Evolutionary conservation across 2,113 vertebrate genomes (phyloP).

Genomic region (Syngnathus scovelli): DNA sequence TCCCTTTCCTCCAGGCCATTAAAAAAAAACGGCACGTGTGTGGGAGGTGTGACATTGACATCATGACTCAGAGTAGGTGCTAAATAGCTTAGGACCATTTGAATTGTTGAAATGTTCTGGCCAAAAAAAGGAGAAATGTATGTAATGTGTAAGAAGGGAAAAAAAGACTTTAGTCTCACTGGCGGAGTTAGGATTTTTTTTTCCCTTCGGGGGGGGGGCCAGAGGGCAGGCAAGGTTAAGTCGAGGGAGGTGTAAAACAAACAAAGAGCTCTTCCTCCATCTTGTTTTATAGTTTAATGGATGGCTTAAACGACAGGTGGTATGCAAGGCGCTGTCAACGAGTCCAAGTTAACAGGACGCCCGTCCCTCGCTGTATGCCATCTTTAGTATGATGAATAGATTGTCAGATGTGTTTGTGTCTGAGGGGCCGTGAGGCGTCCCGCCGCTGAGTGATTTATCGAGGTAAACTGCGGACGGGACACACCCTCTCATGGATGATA

Average conservation of each 20-base stretch:
- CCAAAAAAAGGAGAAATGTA: background rate
- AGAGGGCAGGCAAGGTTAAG: too few species aligned
- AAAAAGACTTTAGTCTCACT: background rate
- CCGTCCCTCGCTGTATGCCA: slow-evolving; percentile 1
- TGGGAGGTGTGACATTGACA: slow-evolving; percentile 30
- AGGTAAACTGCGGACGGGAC: slow-evolving; percentile 26
- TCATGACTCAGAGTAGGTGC: slow-evolving; percentile 34
- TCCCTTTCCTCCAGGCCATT: background rate
- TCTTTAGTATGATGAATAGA: slow-evolving; percentile 41
- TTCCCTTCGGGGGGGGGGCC: too few species aligned
- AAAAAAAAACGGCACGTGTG: background rate
- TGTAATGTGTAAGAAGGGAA: background rate
- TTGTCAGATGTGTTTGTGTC: slow-evolving; percentile 52
- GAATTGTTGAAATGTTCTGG: background rate
- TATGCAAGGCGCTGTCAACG: slow-evolving; percentile 11
- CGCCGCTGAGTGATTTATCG: slow-evolving; percentile 45
- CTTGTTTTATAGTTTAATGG: background rate
- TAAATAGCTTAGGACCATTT: slow-evolving; percentile 24
- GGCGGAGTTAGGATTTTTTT: too few species aligned
- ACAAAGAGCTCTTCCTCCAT: too few species aligned
- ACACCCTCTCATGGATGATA: slow-evolving; percentile 33
- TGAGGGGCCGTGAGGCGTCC: slow-evolving; percentile 18
- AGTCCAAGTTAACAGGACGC: slow-evolving; percentile 10
- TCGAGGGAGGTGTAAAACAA: too few species aligned
- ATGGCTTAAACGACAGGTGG: background rate